Evolutionary conservation across 2,888 invertebrate genomes (phyloP), one percentile per base, ranked within the genome.

Genomic region (Nymphalis c-album): DNA sequence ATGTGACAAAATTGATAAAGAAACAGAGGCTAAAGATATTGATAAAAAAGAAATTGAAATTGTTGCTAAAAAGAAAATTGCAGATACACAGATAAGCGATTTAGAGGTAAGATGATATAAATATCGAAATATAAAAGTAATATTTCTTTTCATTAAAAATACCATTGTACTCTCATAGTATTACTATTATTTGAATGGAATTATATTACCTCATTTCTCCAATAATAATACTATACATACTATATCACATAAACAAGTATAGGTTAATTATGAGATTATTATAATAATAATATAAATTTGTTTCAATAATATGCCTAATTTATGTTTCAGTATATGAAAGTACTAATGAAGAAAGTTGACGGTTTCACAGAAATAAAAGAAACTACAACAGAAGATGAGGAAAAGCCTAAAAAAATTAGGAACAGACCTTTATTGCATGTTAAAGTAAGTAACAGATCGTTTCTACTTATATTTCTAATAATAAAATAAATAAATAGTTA

Each of bases 51-150:
- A 73, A 77, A 63, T 76, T 77, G 22, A 75, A 76, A n/a, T 70
- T 7, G 31, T 31, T 46, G 66, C 70, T 80, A 70, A 94, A 81
- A 80, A 88, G 60, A 96, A 96, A 85, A 84, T 94, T 60, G 96
- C 96, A 0, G 92, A 95, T 82, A 94, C 95, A 82, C 92, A 94
- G 75, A 94, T 97, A 60, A 96, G 96, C 80, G 97, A 97, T 88
- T 86, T 95, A 76, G 96, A 96, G 87, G 95, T 95, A 86, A n/a
- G 26, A 26, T 13, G 2, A 20, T 8, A 51, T 8, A 51, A 48
- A 10, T 18, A 13, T 18, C 22, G 40, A 18, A 58, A 66, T 20
- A 40, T 40, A 1, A 40, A 10, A 40, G 10, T 40, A 7, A 8
- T 40, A 40, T 40, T 40, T 40, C 35, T 40, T 10, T 40, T 40